phyloP scores from a whole-genome alignment of 2,113 vertebrate genomes.

The Colius striatus region DNA sequence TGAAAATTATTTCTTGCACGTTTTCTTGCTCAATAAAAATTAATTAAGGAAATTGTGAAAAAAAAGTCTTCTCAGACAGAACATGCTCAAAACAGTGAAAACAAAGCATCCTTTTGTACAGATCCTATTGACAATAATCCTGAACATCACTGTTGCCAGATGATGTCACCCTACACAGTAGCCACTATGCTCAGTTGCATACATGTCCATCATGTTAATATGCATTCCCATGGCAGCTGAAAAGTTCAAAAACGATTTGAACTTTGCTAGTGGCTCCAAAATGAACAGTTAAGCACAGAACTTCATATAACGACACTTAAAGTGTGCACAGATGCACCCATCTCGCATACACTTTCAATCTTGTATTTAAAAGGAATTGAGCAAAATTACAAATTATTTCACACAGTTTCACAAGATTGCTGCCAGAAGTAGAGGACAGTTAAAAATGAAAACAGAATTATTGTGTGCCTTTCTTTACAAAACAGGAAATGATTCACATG shows the following conservation, averaged over 20 bases:
- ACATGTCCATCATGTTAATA: neutral
- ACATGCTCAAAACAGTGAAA: neutral
- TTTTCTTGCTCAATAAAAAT: conserved; percentile 2
- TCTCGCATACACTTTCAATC: neutral
- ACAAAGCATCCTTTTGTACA: neutral
- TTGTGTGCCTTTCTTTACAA: neutral
- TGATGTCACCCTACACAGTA: neutral
- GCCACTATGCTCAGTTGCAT: neutral
- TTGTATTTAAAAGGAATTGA: conserved; percentile 12
- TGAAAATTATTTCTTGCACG: neutral
- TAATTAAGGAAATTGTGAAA: neutral
- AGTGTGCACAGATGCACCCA: neutral
- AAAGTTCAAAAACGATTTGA: conserved; percentile 16
- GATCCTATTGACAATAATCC: neutral
- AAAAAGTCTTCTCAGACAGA: neutral
- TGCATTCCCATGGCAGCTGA: neutral
- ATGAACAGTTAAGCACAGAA: neutral
- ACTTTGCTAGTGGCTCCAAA: conserved; percentile 11
- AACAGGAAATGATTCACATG: neutral
- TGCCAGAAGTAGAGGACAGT: neutral
- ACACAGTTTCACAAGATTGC: neutral
- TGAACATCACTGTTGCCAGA: neutral
- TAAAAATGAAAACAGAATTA: conserved; percentile 4
- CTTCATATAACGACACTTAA: neutral
- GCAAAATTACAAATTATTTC: neutral